A percentile compares a stretch with the other conserved stretches of the same genome.
Evolutionary conservation across 2,888 invertebrate genomes (phyloP).

Genomic region (Calephelis perditalis): DNA sequence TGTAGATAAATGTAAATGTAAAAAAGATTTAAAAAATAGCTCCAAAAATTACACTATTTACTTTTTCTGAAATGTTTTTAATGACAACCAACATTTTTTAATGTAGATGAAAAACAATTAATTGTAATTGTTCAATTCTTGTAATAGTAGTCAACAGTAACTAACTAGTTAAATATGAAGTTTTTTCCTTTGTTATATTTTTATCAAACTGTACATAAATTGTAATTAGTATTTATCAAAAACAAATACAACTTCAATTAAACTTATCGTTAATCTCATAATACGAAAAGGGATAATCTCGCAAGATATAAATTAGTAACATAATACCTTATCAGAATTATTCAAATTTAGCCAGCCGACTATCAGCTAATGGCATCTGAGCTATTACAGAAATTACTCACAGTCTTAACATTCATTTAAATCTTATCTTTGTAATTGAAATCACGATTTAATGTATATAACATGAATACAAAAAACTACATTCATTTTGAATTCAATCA

Average conservation of each 20-base stretch:
- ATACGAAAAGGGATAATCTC: constrained; percentile 2
- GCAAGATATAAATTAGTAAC: constrained; percentile 13
- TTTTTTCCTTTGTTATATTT: too few species aligned
- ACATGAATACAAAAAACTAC: constrained; percentile 60
- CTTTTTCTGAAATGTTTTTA: too few species aligned
- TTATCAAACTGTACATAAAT: too few species aligned
- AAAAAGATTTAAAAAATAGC: too few species aligned
- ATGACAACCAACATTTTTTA: too few species aligned
- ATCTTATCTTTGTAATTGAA: constrained; percentile 62
- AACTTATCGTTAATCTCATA: background rate
- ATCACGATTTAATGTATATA: constrained; percentile 56
- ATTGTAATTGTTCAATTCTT: too few species aligned
- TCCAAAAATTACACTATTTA: too few species aligned
- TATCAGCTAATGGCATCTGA: constrained; percentile 36
- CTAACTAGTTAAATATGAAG: too few species aligned
- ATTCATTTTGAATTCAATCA: constrained; percentile 40
- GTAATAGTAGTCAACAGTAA: too few species aligned
- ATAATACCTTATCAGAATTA: constrained; percentile 18
- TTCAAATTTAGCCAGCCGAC: constrained; percentile 21
- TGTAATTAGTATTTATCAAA: background rate
- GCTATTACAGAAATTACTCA: constrained; percentile 39
- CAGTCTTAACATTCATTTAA: constrained; percentile 38
- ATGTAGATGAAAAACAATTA: too few species aligned
- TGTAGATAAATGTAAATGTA: too few species aligned
- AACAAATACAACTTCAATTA: background rate